Evolutionary conservation across 2,888 invertebrate species (phyloP), one percentile per base, ranked within the genome.

Genomic region (Oithona nana): DNA sequence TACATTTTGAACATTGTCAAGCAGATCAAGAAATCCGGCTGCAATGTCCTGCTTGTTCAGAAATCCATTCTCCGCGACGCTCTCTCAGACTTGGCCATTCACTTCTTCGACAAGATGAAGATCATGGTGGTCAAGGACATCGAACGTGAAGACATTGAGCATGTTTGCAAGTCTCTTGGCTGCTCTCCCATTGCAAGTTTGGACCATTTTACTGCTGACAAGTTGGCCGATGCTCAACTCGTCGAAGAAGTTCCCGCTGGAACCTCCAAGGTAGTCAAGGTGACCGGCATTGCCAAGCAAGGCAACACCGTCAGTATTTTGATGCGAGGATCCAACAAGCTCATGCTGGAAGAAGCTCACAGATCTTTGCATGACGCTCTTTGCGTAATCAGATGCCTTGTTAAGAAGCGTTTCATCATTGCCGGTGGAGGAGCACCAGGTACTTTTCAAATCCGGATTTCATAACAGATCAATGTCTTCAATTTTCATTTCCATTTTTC

Each of bases 1-100:
- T 99, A 99, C 74, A 94, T 98, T 69, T 78, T 99, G 64, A 95
- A 99, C 71, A 93, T 98, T 70, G 90, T 95, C 3, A 99, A 99
- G 74, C 92, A 95, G 74, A 90, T 99, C 67, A 99, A 99, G 75
- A 97, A 95, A 71, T 81, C 92, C 64, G 97, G 97, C 1, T 99
- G 98, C 76, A 99, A 90, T 76, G 92, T 99, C 13, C 79, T 99
- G 16, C 79, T 99, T 61, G 92, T 99, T 54, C 84, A 85, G 71
- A 85, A 85, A 70, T 83, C 83, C 16, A 84, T 86, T 67, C 75
- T 85, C 31, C 80, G 95, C 68, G 98, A 98, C 79, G 95, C 97
- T 4, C 81, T 98, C 24, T 94, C 88, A 67, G 97, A 99, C 74
- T 76, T 98, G 69, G 97, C 97, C 1, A 80, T 97, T 68, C 98